phyloP scores from a whole-genome alignment of 2,888 invertebrate genomes.

The Leptothorax acervorum region DNA sequence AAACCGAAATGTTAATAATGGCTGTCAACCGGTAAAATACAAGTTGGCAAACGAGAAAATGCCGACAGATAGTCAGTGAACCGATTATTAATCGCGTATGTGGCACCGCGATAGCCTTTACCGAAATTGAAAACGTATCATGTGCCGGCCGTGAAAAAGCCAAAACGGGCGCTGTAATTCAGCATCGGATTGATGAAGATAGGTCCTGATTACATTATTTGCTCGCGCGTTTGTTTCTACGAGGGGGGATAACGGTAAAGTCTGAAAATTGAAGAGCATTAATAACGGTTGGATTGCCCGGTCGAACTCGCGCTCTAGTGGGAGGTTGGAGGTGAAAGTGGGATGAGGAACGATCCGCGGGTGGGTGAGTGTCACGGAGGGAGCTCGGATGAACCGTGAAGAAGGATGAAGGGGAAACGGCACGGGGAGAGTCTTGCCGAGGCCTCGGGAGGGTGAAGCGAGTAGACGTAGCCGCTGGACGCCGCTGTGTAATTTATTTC shows the following conservation, averaged over 20 bases:
- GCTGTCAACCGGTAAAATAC: constrained; percentile 15
- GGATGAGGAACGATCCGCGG: constrained; percentile 60
- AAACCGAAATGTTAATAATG: constrained; percentile 29
- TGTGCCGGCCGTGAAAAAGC: constrained; percentile 2
- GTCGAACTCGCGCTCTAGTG: constrained; percentile 43
- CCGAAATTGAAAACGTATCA: constrained; percentile 45
- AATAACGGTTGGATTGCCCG: constrained; percentile 74
- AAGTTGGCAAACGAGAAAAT: constrained; percentile 13
- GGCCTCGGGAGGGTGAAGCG: constrained; percentile 73
- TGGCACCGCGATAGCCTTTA: constrained; percentile 10
- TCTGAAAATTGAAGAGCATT: constrained; percentile 83
- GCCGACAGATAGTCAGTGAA: background rate
- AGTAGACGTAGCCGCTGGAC: constrained; percentile 79
- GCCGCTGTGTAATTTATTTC: constrained; percentile 83
- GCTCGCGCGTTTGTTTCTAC: constrained; percentile 76
- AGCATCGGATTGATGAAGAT: constrained; percentile 59
- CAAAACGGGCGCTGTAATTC: constrained; percentile 33
- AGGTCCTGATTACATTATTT: constrained; percentile 81
- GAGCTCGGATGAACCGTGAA: constrained; percentile 65
- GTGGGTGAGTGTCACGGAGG: constrained; percentile 61
- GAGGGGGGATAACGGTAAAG: constrained; percentile 70
- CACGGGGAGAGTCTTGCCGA: constrained; percentile 60
- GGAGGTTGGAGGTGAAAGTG: constrained; percentile 47
- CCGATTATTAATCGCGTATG: constrained; percentile 27
- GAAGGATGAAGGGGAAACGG: constrained; percentile 64